Evolutionary conservation across 2,113 vertebrate species (phyloP), one percentile per base, ranked within the genome.

Genomic region (Gasterosteus aculeatus): DNA sequence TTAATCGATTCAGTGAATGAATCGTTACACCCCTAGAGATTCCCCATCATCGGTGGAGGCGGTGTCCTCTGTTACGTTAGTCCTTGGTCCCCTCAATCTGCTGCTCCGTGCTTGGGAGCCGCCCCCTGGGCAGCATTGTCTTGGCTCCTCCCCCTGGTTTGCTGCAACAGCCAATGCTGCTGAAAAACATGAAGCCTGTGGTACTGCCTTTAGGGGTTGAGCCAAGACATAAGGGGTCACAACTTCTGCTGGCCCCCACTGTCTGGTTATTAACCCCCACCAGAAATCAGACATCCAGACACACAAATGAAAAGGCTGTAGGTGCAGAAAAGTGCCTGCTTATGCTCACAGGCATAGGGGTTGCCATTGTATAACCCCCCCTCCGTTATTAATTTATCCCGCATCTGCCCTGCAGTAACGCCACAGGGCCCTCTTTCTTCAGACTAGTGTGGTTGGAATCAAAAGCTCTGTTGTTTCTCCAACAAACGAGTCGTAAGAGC

Each of bases 371-470:
- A 38, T 42, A 38, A 69, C 67, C 35, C 22, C 4, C 15, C 69
- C 49, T 54, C 71, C 49, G 46, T 77, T 61, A 7, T 62, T 74
- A 41, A 74, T 69, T 78, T 53, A 46, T 9, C 72, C 42, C 16
- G 49, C 61, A 38, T 85, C 41, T 67, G 67, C 46, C 82, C 70
- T 18, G 70, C 69, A 72, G 74, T 38, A 35, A 51, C 22, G 15
- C 87, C 60, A 64, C 74, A 78, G 73, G 70, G 57, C 0, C 42
- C 18, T n/a, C 75, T 81, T 78, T 83, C 63, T 84, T 72, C 44
- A 35, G 10, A 51, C 33, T 15, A 19, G 14, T 66, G 46, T 1
- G 14, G 42, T 60, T 7, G 18, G 19, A 63, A 64, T 80, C 72
- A 72, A 79, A 72, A 74, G 69, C 81, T 60, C 35, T 60, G 44